Conservation (phyloP, 1,140 invertebrate species). For the Plectrocnemia conspersa region DNA sequence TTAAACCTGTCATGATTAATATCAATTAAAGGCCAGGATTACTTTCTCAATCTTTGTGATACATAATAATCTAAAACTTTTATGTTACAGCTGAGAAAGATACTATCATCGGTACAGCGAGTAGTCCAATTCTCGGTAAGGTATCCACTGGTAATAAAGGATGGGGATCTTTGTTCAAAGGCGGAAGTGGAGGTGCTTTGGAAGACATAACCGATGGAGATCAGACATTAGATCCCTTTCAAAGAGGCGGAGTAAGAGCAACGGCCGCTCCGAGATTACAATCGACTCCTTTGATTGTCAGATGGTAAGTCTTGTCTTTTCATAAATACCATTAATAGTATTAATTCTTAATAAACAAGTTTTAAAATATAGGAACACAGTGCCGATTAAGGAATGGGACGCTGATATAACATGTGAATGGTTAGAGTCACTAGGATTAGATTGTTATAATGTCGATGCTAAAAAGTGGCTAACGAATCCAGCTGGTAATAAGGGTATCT, state of each 20-base stretch:
- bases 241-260: slow-evolving; percentile 66
- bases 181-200: slow-evolving; percentile 55
- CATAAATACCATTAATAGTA: neutral
- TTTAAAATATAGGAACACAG: slow-evolving; percentile 47
- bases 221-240: slow-evolving; percentile 57
- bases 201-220: slow-evolving; percentile 57
- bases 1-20: neutral
- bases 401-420: slow-evolving; percentile 81
- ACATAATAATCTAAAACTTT: neutral
- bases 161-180: slow-evolving; percentile 37
- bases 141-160: slow-evolving; percentile 32
- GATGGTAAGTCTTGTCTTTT: slow-evolving; percentile 16
- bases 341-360: neutral
- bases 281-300: slow-evolving; percentile 21
- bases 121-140: slow-evolving; percentile 29
- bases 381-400: slow-evolving; percentile 72
- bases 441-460: slow-evolving; percentile 73
- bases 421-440: slow-evolving; percentile 82
- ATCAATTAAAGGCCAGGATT: neutral
- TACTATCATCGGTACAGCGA: slow-evolving; percentile 29
- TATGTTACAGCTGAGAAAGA: slow-evolving; percentile 32
- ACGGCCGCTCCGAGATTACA: slow-evolving; percentile 69
- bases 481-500: slow-evolving; percentile 54
- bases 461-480: slow-evolving; percentile 76
- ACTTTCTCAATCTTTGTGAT: neutral